A percentile compares a stretch with the other conserved stretches of the same genome.
These are phyloP conservation scores for Corapipo altera DNA, from an alignment of 2,113 vertebrate genomes.

Conservation along the genomic window DNA sequence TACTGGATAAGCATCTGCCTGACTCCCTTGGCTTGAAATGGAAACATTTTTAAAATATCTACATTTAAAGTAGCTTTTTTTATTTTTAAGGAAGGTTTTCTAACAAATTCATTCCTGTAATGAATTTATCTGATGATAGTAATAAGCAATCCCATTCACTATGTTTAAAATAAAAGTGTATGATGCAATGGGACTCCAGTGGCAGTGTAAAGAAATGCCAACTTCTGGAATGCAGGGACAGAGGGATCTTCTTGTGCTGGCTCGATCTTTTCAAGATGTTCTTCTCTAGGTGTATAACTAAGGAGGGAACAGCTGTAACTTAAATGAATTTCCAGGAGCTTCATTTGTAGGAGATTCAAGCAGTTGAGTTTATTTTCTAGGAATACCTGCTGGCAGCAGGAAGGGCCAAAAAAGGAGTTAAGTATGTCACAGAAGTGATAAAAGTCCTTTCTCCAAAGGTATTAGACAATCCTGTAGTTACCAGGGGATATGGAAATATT, in stretches of 20 bases:
- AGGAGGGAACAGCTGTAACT: neutral
- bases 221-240: too few species aligned
- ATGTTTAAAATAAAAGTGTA: neutral
- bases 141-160: neutral
- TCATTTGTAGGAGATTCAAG: neutral
- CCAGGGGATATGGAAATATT: neutral
- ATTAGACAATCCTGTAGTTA: neutral
- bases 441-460: neutral
- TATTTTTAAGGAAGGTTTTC: neutral
- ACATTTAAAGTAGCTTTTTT: neutral
- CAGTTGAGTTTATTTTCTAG: neutral
- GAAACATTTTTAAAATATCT: rapidly evolving
- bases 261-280: neutral
- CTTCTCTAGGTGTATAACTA: neutral
- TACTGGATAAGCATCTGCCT: rapidly evolving
- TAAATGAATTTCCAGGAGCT: neutral
- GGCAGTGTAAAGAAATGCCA: neutral
- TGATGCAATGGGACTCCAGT: neutral
- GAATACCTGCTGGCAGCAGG: neutral
- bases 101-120: neutral
- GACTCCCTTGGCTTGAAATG: neutral
- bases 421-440: neutral
- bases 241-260: neutral
- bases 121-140: neutral
- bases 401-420: neutral